Evolutionary conservation across 2,888 invertebrate species (phyloP).

Genomic region (Mamestra brassicae): DNA sequence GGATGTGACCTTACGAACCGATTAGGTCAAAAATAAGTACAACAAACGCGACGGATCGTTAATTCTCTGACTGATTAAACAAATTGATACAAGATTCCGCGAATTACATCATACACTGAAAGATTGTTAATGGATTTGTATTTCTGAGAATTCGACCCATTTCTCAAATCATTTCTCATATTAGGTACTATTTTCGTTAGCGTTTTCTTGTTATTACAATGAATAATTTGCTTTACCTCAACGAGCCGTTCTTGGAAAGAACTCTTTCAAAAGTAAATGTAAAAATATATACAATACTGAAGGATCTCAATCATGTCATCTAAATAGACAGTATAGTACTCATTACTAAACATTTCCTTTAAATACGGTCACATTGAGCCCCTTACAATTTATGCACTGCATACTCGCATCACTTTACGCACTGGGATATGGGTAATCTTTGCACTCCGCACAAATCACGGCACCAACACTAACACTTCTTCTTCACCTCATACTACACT

Average conservation of each 20-base stretch:
- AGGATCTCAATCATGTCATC: not conserved
- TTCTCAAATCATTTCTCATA: slow-evolving; percentile 13
- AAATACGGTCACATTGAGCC: no score
- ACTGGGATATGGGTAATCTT: no score
- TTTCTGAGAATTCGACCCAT: slow-evolving; percentile 17
- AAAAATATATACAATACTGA: not conserved
- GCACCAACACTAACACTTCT: no score
- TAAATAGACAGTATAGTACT: no score
- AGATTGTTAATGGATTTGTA: slow-evolving; percentile 13
- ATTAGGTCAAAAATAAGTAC: slow-evolving; percentile 15
- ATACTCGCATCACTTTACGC: no score
- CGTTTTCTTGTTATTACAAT: not conserved
- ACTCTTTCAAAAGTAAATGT: not conserved
- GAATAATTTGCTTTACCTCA: not conserved
- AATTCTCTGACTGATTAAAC: slow-evolving; percentile 2
- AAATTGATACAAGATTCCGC: slow-evolving; percentile 31
- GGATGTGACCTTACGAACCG: no score
- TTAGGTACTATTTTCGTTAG: not conserved
- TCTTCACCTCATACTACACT: no score
- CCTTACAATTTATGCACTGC: no score
- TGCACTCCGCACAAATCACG: no score
- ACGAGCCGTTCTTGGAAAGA: not conserved
- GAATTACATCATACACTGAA: not conserved
- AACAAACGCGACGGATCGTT: not conserved
- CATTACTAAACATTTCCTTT: no score